Evolutionary conservation across 2,797 vertebrate species (phyloP).

Genomic region (Gymnopithys bicolor): DNA sequence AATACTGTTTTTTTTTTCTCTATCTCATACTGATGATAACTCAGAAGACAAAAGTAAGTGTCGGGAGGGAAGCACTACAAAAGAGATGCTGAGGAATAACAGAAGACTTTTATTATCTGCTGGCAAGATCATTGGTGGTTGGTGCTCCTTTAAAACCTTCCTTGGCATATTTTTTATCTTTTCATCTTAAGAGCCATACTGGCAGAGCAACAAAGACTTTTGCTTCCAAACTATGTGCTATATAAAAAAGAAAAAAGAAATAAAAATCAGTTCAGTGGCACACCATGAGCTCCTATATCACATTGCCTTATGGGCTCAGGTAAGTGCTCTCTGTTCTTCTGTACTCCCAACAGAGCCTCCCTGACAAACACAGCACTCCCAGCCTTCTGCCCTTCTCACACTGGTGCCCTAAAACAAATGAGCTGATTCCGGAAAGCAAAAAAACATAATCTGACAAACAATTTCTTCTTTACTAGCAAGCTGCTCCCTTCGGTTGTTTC

Average conservation of each 20-base stretch:
- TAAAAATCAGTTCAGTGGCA: not conserved
- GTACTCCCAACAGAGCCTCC: not conserved
- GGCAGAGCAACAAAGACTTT: not conserved
- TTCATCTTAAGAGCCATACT: not conserved
- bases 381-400: not conserved
- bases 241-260: not conserved
- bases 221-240: not conserved
- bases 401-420: slow-evolving; percentile 2
- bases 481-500: not conserved
- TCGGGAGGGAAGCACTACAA: not conserved
- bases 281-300: not conserved
- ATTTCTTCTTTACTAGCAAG: not conserved
- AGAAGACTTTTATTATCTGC: not conserved
- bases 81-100: not conserved
- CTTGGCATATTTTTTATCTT: not conserved
- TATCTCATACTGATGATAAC: not conserved
- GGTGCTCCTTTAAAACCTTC: slow-evolving; percentile 5
- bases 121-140: not conserved
- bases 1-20: not conserved
- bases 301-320: accelerated
- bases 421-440: not conserved
- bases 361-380: not conserved
- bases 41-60: slow-evolving; percentile 30
- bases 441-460: not conserved
- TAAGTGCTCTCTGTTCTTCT: not conserved